These are phyloP conservation scores for Enoplosus armatus DNA, from an alignment of 2,797 vertebrate species.

Conservation along the genomic window DNA sequence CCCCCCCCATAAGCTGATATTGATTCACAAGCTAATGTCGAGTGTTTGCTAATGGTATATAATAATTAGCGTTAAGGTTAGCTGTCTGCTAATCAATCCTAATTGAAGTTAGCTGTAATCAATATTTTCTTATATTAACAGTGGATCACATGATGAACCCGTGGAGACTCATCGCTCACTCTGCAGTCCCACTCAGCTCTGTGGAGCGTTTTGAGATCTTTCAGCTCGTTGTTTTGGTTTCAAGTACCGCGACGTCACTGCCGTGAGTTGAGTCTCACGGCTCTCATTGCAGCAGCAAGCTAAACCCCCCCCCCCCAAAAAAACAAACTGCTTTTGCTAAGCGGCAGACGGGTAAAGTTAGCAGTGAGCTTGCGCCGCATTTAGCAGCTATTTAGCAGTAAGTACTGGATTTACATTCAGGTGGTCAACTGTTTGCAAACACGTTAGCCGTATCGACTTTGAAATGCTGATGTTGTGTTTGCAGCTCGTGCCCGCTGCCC, in stretches of 20 bases:
- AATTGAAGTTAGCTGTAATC: not conserved
- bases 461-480: not conserved
- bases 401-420: not conserved
- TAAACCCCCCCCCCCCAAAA: no score
- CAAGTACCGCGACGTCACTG: no score
- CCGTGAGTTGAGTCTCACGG: not conserved
- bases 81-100: not conserved
- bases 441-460: not conserved
- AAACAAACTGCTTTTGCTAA: not conserved
- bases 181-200: not conserved
- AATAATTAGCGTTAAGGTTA: not conserved
- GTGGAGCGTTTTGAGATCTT: not conserved
- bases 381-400: not conserved
- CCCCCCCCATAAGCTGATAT: not conserved
- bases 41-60: not conserved
- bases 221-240: not conserved
- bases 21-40: not conserved
- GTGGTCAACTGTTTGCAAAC: not conserved
- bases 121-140: conserved; percentile 1
- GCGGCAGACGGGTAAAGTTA: not conserved
- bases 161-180: not conserved
- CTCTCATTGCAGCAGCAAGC: not conserved
- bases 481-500: no score
- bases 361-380: no score
- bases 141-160: not conserved